Conservation (phyloP, 2,888 invertebrate genomes). For the Chymomyza caudatula region DNA sequence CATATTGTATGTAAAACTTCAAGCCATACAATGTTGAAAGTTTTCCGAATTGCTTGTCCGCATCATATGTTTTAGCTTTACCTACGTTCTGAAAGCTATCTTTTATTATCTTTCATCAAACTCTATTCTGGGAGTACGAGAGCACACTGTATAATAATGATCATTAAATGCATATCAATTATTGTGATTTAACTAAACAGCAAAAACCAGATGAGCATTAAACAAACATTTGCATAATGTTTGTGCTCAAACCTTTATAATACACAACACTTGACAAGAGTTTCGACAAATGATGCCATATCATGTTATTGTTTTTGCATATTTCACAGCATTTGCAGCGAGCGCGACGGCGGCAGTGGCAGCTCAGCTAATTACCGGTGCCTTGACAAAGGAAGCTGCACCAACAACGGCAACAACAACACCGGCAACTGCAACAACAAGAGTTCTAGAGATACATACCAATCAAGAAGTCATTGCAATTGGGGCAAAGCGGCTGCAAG, state of each 20-base stretch:
- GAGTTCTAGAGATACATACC: background rate
- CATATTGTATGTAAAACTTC: too few species aligned
- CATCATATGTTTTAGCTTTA: too few species aligned
- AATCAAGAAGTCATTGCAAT: slow-evolving; percentile 36
- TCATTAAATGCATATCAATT: background rate
- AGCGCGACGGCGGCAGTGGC: slow-evolving; percentile 35
- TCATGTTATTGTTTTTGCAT: slow-evolving; percentile 41
- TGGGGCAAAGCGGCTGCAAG: too few species aligned
- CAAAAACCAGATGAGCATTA: background rate
- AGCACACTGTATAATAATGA: background rate
- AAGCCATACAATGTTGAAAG: too few species aligned
- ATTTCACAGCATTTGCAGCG: slow-evolving; percentile 67
- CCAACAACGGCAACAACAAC: slow-evolving; percentile 8
- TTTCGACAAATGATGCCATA: slow-evolving; percentile 23
- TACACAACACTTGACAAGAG: slow-evolving; percentile 4
- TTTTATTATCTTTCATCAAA: too few species aligned
- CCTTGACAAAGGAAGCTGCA: background rate
- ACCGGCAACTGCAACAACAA: slow-evolving; percentile 17
- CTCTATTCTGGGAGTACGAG: background rate
- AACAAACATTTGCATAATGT: background rate
- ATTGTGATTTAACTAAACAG: background rate
- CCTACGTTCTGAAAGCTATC: too few species aligned
- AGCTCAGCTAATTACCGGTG: slow-evolving; percentile 47
- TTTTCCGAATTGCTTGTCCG: too few species aligned
- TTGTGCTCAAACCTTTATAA: background rate